These are phyloP conservation scores for Eristalis pertinax DNA, from an alignment of 2,888 invertebrate genomes.

Conservation along the genomic window DNA sequence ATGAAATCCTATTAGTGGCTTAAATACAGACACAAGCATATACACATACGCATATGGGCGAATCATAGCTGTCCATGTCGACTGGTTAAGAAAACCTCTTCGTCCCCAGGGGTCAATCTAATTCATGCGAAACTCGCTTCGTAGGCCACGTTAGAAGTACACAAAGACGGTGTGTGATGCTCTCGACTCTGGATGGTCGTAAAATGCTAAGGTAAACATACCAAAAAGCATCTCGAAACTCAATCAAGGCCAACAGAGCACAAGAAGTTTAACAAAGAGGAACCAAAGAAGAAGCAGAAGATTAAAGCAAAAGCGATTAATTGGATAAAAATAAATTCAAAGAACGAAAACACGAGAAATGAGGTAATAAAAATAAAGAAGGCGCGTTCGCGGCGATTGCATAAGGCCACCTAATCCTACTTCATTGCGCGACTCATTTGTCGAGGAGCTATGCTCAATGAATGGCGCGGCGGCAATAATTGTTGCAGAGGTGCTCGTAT, in stretches of 20 bases:
- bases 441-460: slow-evolving; percentile 38
- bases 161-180: slow-evolving; percentile 20
- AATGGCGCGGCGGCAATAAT: slow-evolving; percentile 2
- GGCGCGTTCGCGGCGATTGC: slow-evolving; percentile 49
- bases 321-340: slow-evolving; percentile 53
- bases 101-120: slow-evolving; percentile 9
- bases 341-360: slow-evolving; percentile 41
- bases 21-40: slow-evolving; percentile 9
- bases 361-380: slow-evolving; percentile 62
- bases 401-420: slow-evolving; percentile 53
- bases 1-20: slow-evolving; percentile 50
- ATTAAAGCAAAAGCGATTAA: slow-evolving; percentile 48
- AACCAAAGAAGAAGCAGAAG: slow-evolving; percentile 21
- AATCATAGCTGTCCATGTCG: background rate
- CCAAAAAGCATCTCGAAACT: slow-evolving; percentile 38
- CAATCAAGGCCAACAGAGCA: slow-evolving; percentile 56
- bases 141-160: background rate
- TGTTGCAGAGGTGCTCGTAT: slow-evolving; percentile 38
- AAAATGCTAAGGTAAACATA: slow-evolving; percentile 9
- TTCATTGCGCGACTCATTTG: slow-evolving; percentile 62
- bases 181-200: background rate
- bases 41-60: background rate
- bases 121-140: slow-evolving; percentile 29
- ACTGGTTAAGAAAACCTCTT: background rate
- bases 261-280: slow-evolving; percentile 5